These are phyloP conservation scores for Cherax quadricarinatus DNA, from an alignment of 1,140 invertebrate species.

Conservation along the genomic window DNA sequence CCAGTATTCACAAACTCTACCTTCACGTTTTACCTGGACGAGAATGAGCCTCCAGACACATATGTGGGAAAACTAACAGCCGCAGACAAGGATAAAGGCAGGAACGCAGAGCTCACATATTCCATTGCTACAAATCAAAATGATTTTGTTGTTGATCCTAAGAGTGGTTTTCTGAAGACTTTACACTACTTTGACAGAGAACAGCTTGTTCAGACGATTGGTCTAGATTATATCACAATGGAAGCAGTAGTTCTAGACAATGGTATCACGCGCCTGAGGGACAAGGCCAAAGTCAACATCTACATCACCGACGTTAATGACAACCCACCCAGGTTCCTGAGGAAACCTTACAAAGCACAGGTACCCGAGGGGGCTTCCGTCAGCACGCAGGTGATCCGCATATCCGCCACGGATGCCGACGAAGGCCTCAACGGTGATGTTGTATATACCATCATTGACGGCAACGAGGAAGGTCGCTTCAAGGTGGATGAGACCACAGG, in stretches of 20 bases:
- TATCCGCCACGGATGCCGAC: conserved; percentile 92
- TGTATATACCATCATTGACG: conserved; percentile 88
- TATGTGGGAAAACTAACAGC: conserved; percentile 94
- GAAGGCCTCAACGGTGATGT: conserved; percentile 94
- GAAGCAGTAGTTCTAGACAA: conserved; percentile 93
- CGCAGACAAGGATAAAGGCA: conserved; percentile 91
- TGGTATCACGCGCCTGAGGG: conserved; percentile 86
- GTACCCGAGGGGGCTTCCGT: conserved; percentile 88
- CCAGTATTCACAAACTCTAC: conserved; percentile 92
- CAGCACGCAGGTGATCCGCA: conserved; percentile 88
- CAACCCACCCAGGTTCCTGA: conserved; percentile 90
- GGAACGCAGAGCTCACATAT: conserved; percentile 94
- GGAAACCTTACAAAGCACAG: conserved; percentile 88
- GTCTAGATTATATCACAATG: conserved; percentile 86
- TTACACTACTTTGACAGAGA: conserved; percentile 91
- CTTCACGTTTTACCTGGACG: conserved; percentile 89
- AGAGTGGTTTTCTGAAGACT: conserved; percentile 94
- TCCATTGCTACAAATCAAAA: conserved; percentile 84
- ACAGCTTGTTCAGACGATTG: conserved; percentile 84
- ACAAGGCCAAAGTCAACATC: conserved; percentile 93
- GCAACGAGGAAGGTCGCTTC: conserved; percentile 89
- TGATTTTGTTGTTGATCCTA: conserved; percentile 91
- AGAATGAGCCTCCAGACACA: conserved; percentile 91
- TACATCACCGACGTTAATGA: conserved; percentile 95
- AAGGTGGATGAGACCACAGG: conserved; percentile 91